Conservation (phyloP, 2,888 invertebrate genomes). For the Caenorhabditis sp. region DNA sequence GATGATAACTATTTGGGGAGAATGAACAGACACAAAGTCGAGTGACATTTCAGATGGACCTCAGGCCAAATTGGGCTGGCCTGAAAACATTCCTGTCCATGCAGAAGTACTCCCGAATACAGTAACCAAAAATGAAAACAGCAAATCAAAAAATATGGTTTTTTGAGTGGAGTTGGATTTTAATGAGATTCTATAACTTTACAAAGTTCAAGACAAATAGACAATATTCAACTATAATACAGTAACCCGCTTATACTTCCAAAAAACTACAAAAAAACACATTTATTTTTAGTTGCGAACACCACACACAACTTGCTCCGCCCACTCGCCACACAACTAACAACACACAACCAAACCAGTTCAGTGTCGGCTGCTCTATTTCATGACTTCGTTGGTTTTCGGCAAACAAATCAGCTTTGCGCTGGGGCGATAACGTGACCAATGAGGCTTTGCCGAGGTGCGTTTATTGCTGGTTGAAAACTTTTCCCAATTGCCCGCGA, state of each 20-base stretch:
- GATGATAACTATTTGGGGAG: no score
- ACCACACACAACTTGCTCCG: background rate
- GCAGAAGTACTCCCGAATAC: no score
- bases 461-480: conserved; percentile 70
- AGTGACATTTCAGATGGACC: no score
- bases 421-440: conserved; percentile 69
- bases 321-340: background rate
- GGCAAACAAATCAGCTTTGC: conserved; percentile 48
- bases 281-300: background rate
- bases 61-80: no score
- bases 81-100: no score
- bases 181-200: no score
- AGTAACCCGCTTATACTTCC: background rate
- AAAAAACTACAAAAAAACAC: background rate
- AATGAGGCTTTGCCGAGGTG: conserved; percentile 69
- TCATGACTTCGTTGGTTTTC: background rate
- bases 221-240: background rate
- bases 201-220: no score
- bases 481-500: conserved; percentile 67
- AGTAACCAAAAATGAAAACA: no score
- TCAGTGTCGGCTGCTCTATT: background rate
- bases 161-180: no score
- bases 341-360: background rate
- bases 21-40: no score
- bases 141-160: no score